Conservation (phyloP, 2,113 vertebrate species). For the Austrofundulus limnaeus region DNA sequence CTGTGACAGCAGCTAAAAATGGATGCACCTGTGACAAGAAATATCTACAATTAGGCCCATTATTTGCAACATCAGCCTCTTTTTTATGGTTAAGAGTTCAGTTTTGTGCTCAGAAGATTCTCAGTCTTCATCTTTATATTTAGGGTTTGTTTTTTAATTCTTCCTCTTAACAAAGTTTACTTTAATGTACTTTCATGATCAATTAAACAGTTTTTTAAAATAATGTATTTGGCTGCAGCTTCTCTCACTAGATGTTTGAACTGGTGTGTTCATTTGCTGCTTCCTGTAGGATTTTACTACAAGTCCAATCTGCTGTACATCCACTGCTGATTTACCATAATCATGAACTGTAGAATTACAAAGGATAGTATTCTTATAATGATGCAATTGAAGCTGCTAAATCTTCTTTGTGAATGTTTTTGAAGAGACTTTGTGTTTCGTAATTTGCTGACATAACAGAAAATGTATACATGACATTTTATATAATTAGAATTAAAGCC, state of each 20-base stretch:
- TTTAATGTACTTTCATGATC: too few relatives aligned
- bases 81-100: conserved; percentile 20
- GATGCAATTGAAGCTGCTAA: too few relatives aligned
- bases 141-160: background rate
- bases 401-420: too few relatives aligned
- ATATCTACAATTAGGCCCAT: conserved; percentile 56
- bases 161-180: background rate
- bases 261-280: background rate
- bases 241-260: too few relatives aligned
- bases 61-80: conserved; percentile 38
- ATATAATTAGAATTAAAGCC: background rate
- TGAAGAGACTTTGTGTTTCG: background rate
- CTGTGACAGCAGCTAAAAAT: conserved; percentile 70
- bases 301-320: too few relatives aligned
- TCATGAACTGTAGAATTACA: too few relatives aligned
- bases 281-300: background rate
- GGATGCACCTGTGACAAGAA: conserved; percentile 43
- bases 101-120: conserved; percentile 14
- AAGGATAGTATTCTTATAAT: too few relatives aligned
- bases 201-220: too few relatives aligned
- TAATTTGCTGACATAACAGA: background rate
- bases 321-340: too few relatives aligned
- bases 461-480: background rate
- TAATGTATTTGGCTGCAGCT: too few relatives aligned
- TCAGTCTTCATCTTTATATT: background rate